Evolutionary conservation across 1,140 invertebrate species (phyloP).

Genomic region (Megathymus violae): DNA sequence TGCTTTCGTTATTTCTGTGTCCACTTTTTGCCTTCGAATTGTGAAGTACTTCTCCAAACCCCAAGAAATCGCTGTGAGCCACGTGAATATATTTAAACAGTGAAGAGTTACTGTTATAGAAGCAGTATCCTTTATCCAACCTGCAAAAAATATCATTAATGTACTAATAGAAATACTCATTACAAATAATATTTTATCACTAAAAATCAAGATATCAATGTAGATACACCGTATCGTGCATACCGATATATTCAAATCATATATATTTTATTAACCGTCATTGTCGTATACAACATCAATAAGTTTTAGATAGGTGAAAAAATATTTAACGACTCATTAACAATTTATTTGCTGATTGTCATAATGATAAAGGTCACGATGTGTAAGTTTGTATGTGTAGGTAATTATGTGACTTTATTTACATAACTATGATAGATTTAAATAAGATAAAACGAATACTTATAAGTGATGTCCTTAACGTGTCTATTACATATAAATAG

Average conservation of each 20-base stretch:
- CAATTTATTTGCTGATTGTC: too few species aligned
- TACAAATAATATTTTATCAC: slow-evolving; percentile 6
- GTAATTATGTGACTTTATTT: too few species aligned
- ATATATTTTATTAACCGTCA: not conserved
- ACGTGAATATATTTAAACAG: slow-evolving; percentile 86
- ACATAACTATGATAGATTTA: too few species aligned
- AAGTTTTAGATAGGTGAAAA: too few species aligned
- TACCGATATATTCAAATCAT: not conserved
- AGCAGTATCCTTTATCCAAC: slow-evolving; percentile 85
- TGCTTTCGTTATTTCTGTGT: slow-evolving; percentile 41
- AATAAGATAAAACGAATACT: too few species aligned
- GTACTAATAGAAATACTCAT: not conserved
- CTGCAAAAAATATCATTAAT: slow-evolving; percentile 62
- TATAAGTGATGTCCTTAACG: too few species aligned
- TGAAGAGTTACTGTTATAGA: slow-evolving; percentile 85
- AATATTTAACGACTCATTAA: too few species aligned
- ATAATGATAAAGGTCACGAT: too few species aligned
- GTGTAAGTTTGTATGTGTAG: too few species aligned
- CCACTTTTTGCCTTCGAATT: slow-evolving; percentile 42
- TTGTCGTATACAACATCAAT: not conserved
- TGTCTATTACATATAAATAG: too few species aligned
- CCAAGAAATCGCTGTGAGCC: slow-evolving; percentile 85
- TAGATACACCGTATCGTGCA: too few species aligned
- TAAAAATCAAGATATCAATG: not conserved
- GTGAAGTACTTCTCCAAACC: slow-evolving; percentile 77